A percentile compares a stretch with the other conserved stretches of the same genome.
These are phyloP conservation scores for Pseudococcus jackbeardsleyi DNA, from an alignment of 2,888 invertebrate species.

Conservation along the genomic window DNA sequence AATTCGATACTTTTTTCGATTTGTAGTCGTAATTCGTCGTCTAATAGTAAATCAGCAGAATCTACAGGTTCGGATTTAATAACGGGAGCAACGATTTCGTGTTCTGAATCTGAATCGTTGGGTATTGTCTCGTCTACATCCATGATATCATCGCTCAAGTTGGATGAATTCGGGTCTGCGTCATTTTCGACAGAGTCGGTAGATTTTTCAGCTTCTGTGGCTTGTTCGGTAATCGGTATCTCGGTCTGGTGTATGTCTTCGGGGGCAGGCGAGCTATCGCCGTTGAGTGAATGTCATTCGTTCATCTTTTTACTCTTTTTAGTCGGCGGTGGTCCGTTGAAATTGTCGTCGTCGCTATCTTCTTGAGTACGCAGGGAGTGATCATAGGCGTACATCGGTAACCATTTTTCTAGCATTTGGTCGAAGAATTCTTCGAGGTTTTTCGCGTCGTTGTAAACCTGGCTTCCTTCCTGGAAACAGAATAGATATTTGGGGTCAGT, in stretches of 20 bases:
- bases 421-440: slow-evolving; percentile 89
- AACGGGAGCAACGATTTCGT: neutral
- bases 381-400: slow-evolving; percentile 77
- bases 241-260: neutral
- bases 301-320: slow-evolving; percentile 73
- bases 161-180: neutral
- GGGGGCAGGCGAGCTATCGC: slow-evolving; percentile 7
- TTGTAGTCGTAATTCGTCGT: slow-evolving; percentile 54
- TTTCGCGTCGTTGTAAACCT: slow-evolving; percentile 83
- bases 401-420: slow-evolving; percentile 83
- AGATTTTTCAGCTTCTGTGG: neutral
- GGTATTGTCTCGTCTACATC: neutral
- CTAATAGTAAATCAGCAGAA: slow-evolving; percentile 31
- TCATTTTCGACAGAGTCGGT: neutral
- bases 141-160: neutral
- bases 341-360: slow-evolving; percentile 66
- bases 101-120: neutral
- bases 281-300: slow-evolving; percentile 69
- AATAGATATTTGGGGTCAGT: neutral
- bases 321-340: slow-evolving; percentile 71
- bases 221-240: neutral
- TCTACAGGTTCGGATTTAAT: slow-evolving; percentile 56
- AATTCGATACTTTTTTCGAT: slow-evolving; percentile 61
- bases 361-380: slow-evolving; percentile 69
- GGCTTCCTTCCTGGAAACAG: slow-evolving; percentile 71